Evolutionary conservation across 2,888 invertebrate species (phyloP).

Genomic region (Drosophila engyochracea): DNA sequence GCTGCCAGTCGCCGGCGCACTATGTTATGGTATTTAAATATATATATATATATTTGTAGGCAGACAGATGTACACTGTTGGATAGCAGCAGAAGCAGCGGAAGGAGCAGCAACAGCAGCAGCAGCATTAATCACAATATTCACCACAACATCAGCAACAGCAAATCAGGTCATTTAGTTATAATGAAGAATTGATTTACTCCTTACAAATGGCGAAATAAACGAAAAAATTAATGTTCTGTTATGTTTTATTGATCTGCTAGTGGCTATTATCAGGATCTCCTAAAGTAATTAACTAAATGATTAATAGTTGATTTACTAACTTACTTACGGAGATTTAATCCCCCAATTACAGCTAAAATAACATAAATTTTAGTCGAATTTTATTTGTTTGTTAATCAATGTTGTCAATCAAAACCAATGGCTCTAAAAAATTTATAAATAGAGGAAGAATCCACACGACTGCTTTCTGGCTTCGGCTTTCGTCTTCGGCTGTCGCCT

Average conservation of each 20-base stretch:
- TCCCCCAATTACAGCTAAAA: neutral
- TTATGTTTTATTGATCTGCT: neutral
- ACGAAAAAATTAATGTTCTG: constrained; percentile 25
- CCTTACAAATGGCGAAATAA: constrained; percentile 49
- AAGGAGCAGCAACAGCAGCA: constrained; percentile 1
- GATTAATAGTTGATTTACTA: neutral
- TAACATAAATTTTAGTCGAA: neutral
- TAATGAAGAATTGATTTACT: constrained; percentile 31
- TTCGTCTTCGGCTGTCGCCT: neutral
- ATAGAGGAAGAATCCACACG: neutral
- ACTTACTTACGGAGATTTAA: neutral
- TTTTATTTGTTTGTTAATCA: no score
- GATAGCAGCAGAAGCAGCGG: constrained; percentile 14
- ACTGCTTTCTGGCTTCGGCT: neutral
- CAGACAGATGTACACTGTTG: constrained; percentile 13
- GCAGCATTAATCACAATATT: constrained; percentile 1
- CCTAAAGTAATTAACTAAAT: neutral
- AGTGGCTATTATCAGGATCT: neutral
- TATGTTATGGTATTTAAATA: constrained; percentile 54
- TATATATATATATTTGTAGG: constrained; percentile 8
- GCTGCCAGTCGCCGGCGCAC: constrained; percentile 17
- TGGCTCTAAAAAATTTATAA: neutral
- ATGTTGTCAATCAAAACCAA: neutral
- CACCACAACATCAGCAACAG: constrained; percentile 10
- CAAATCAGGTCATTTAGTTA: constrained; percentile 25